Evolutionary conservation across 1,140 invertebrate species (phyloP).

Genomic region (Trichomalopsis sarcophagae): DNA sequence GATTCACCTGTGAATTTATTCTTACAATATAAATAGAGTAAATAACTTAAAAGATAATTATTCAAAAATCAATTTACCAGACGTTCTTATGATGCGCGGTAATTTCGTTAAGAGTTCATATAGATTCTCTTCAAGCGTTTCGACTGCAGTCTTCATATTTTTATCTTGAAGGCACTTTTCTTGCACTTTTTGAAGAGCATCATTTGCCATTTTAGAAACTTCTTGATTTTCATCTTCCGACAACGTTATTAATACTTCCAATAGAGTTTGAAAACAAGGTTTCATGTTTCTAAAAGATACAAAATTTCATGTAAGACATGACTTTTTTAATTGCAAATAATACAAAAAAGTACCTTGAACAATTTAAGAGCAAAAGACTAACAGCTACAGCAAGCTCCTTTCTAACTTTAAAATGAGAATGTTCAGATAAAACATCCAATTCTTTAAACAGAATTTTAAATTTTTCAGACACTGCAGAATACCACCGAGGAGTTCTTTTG

Average conservation of each 20-base stretch:
- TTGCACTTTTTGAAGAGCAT: slow-evolving; percentile 69
- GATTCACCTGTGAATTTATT: slow-evolving; percentile 74
- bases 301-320: slow-evolving; percentile 44
- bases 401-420: slow-evolving; percentile 77
- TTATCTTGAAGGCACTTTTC: slow-evolving; percentile 62
- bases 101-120: slow-evolving; percentile 75
- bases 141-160: slow-evolving; percentile 69
- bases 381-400: slow-evolving; percentile 75
- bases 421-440: slow-evolving; percentile 72
- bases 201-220: slow-evolving; percentile 69
- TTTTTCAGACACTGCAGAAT: slow-evolving; percentile 75
- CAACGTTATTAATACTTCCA: slow-evolving; percentile 78
- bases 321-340: not conserved
- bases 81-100: slow-evolving; percentile 77
- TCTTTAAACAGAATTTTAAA: slow-evolving; percentile 73
- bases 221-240: slow-evolving; percentile 76
- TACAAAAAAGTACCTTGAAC: slow-evolving; percentile 71
- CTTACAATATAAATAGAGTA: slow-evolving; percentile 23
- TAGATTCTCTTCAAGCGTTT: slow-evolving; percentile 78
- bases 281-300: slow-evolving; percentile 75
- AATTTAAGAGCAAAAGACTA: slow-evolving; percentile 74
- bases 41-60: slow-evolving; percentile 10
- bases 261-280: slow-evolving; percentile 73
- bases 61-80: slow-evolving; percentile 71
- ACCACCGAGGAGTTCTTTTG: slow-evolving; percentile 76